These are phyloP conservation scores for Sinodicranocentrus sp. DNA, from an alignment of 2,888 invertebrate genomes.

Conservation along the genomic window DNA sequence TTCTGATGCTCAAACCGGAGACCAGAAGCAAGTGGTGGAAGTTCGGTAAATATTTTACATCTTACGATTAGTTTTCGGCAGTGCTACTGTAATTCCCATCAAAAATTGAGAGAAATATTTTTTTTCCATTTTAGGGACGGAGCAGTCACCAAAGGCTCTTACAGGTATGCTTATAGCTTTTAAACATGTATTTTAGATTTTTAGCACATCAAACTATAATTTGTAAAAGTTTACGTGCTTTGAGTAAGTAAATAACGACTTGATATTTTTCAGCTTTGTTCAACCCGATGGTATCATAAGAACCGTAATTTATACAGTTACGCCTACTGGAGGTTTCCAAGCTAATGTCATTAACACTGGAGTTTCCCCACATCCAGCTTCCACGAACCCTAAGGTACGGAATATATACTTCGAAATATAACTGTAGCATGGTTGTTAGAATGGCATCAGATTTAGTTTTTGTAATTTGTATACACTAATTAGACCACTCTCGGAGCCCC, in stretches of 20 bases:
- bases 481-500: constrained; percentile 12
- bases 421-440: no score
- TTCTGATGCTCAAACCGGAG: constrained; percentile 8
- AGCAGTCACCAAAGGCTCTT: neutral
- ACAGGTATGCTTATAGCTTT: no score
- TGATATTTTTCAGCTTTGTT: no score
- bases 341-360: neutral
- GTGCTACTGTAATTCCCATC: neutral
- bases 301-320: neutral
- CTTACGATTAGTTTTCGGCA: neutral
- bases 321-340: neutral
- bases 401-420: no score
- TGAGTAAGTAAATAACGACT: no score
- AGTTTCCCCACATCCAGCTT: neutral
- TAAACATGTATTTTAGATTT: no score
- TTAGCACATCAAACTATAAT: no score
- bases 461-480: no score
- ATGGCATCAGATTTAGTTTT: no score
- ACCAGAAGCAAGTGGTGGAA: neutral
- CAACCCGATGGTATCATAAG: neutral
- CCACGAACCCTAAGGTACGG: no score
- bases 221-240: no score
- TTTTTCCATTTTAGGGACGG: neutral
- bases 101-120: neutral
- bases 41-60: neutral